Evolutionary conservation across 2,797 vertebrate species (phyloP).

Genomic region (Centroberyx gerrardi): DNA sequence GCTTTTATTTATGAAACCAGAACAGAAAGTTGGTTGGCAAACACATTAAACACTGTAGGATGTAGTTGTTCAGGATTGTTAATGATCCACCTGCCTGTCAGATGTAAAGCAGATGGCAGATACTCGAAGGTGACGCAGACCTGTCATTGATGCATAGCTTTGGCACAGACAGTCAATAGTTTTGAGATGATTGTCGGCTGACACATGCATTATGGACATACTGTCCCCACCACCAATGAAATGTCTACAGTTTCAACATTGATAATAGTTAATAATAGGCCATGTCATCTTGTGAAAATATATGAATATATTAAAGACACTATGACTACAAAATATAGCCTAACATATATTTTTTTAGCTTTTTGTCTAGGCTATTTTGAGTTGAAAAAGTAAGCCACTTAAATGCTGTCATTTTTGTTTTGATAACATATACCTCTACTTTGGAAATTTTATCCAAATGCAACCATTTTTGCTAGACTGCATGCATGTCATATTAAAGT

Average conservation of each 20-base stretch:
- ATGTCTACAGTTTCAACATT: too few relatives aligned
- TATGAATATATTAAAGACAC: too few relatives aligned
- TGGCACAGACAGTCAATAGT: neutral
- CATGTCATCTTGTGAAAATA: too few relatives aligned
- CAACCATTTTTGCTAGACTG: neutral
- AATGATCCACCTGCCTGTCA: conserved; percentile 31
- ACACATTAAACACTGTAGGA: conserved; percentile 1
- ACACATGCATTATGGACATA: neutral
- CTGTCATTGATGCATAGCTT: neutral
- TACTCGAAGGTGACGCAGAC: neutral
- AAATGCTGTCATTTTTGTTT: too few relatives aligned
- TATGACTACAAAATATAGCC: too few relatives aligned
- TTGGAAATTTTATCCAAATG: neutral
- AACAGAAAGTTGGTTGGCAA: neutral
- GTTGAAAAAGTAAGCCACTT: neutral
- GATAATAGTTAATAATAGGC: too few relatives aligned
- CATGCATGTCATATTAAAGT: neutral
- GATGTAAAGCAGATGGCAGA: conserved; percentile 46
- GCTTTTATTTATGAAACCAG: too few relatives aligned
- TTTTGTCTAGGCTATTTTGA: neutral
- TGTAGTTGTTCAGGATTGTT: conserved; percentile 4
- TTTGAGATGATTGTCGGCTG: neutral
- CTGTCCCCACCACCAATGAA: too few relatives aligned
- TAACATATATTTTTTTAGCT: too few relatives aligned
- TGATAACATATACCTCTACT: too few relatives aligned